phyloP scores from a whole-genome alignment of 2,797 vertebrate genomes.

The Muscicapa comitata region DNA sequence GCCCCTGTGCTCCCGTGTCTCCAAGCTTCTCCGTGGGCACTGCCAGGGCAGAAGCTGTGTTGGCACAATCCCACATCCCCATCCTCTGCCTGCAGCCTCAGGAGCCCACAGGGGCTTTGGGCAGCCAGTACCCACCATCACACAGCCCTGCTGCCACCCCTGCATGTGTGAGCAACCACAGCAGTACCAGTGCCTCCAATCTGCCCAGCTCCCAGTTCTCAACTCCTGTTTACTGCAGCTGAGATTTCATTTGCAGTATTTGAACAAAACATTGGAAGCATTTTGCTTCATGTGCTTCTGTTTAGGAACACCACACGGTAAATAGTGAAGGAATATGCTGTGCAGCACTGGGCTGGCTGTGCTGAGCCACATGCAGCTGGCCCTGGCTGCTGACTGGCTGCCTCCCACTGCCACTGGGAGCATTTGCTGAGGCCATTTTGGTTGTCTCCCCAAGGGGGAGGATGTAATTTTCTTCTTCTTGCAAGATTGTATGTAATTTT shows the following conservation, averaged over 20 bases:
- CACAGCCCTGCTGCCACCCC: neutral
- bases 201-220: neutral
- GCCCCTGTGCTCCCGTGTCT: fast-evolving
- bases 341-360: neutral
- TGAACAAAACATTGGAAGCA: fast-evolving
- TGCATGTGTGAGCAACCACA: fast-evolving
- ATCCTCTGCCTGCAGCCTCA: neutral
- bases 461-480: constrained; percentile 28
- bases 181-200: fast-evolving
- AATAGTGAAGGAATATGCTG: neutral
- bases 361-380: neutral
- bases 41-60: neutral
- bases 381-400: neutral
- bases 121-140: neutral
- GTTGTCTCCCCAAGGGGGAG: neutral
- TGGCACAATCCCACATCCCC: fast-evolving
- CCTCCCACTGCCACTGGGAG: neutral
- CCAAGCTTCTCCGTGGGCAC: fast-evolving
- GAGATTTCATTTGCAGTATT: neutral
- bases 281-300: neutral
- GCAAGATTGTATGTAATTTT: constrained; percentile 11
- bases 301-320: neutral
- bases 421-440: neutral
- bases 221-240: neutral
- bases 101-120: fast-evolving